Percentiles rank a stretch among this genome's conserved stretches.
Evolutionary conservation across 2,888 invertebrate species (phyloP).

Genomic region (Gastrophysa polygoni): DNA sequence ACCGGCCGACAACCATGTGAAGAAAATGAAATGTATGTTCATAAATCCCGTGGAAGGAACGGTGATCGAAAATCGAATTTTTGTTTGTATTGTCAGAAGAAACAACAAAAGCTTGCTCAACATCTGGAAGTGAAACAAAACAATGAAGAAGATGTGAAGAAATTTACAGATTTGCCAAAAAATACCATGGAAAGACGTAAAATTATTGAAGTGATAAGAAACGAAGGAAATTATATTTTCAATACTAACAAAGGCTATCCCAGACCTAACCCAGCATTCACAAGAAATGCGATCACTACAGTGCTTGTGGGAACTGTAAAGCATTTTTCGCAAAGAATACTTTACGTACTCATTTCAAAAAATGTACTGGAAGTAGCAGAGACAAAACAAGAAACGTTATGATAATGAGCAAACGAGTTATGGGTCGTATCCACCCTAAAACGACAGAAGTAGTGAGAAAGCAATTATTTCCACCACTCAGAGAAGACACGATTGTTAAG

Average conservation of each 20-base stretch:
- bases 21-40: constrained; percentile 7
- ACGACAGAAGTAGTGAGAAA: constrained; percentile 10
- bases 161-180: constrained; percentile 8
- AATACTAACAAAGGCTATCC: constrained; percentile 8
- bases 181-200: not conserved
- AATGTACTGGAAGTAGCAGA: constrained; percentile 1
- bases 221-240: constrained; percentile 10
- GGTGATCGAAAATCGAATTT: constrained; percentile 19
- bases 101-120: constrained; percentile 17
- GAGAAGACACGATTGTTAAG: constrained; percentile 9
- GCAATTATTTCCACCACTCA: constrained; percentile 5
- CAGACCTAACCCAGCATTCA: not conserved
- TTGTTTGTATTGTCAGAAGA: constrained; percentile 19
- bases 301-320: constrained; percentile 17
- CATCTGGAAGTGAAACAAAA: constrained; percentile 15
- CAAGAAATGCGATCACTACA: constrained; percentile 7
- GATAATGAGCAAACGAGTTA: too few species aligned
- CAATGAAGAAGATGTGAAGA: constrained; percentile 10
- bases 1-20: constrained; percentile 2
- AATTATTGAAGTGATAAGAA: too few species aligned
- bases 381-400: not conserved
- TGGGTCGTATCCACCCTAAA: constrained; percentile 7
- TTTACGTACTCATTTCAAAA: constrained; percentile 9
- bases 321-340: constrained; percentile 18
- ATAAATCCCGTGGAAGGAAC: not conserved